Conservation (phyloP, 2,113 vertebrate species). For the Catharus bicknelli region DNA sequence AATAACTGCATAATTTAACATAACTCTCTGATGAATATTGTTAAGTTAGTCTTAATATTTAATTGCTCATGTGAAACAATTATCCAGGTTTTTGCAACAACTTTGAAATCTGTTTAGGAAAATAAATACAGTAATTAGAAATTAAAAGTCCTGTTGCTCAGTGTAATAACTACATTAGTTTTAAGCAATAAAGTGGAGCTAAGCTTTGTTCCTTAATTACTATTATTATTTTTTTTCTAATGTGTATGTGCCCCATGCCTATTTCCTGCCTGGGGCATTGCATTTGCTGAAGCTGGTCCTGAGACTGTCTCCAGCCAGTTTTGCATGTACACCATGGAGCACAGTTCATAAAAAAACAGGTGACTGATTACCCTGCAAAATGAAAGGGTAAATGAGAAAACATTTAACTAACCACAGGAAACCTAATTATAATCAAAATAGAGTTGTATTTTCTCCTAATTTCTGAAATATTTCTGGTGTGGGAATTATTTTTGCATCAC, state of each 20-base stretch:
- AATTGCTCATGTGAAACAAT: conserved; percentile 51
- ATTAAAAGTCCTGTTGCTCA: conserved; percentile 42
- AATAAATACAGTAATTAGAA: conserved; percentile 63
- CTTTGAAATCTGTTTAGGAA: conserved; percentile 62
- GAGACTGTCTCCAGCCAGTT: conserved; percentile 2
- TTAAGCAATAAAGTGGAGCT: conserved; percentile 47
- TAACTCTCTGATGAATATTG: conserved; percentile 53
- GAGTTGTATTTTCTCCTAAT: conserved; percentile 24
- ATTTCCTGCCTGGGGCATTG: conserved; percentile 28
- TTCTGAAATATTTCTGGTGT: conserved; percentile 36
- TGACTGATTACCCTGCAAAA: conserved; percentile 27
- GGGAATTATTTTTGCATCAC: conserved; percentile 43
- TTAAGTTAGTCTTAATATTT: conserved; percentile 61
- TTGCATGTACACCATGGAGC: not conserved
- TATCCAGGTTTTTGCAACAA: conserved; percentile 52
- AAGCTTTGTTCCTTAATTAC: conserved; percentile 58
- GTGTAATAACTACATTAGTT: conserved; percentile 51
- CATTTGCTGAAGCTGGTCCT: conserved; percentile 36
- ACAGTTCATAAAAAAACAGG: conserved; percentile 31
- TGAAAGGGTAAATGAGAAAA: conserved; percentile 50
- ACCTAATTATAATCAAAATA: conserved; percentile 36
- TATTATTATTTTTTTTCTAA: conserved; percentile 35
- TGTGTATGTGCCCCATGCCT: not conserved
- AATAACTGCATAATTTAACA: conserved; percentile 42
- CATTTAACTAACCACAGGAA: conserved; percentile 57